phyloP scores from a whole-genome alignment of 2,888 invertebrate genomes.

The Aquatica leii region DNA sequence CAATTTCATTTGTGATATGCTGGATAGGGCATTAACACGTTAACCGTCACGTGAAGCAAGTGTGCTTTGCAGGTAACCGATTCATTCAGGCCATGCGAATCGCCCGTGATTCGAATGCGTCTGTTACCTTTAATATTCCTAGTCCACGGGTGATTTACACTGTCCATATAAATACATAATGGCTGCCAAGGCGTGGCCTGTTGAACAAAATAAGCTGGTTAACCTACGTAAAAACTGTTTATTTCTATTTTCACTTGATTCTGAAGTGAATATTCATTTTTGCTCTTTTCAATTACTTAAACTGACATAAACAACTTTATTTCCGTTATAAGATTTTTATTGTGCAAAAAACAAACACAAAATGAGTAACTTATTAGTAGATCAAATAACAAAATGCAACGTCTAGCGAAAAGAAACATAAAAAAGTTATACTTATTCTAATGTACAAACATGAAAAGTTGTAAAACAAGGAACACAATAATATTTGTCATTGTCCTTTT shows the following conservation, averaged over 20 bases:
- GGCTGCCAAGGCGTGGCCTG: background rate
- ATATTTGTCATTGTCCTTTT: too few relatives aligned
- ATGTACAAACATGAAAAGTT: background rate
- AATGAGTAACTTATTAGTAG: background rate
- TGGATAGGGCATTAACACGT: too few relatives aligned
- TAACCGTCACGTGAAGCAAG: slow-evolving; percentile 1
- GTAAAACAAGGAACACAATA: too few relatives aligned
- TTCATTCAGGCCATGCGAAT: background rate
- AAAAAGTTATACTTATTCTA: background rate
- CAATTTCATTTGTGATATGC: too few relatives aligned
- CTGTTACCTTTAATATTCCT: background rate
- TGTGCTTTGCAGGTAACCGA: background rate
- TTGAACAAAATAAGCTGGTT: too few relatives aligned
- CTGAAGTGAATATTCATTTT: background rate
- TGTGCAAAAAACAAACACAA: background rate
- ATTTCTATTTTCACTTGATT: background rate
- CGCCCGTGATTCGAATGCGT: background rate
- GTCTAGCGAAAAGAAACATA: background rate
- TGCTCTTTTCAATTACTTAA: background rate
- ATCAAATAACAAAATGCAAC: background rate
- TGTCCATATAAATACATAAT: background rate
- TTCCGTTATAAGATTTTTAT: background rate
- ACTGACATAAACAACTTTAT: too few relatives aligned
- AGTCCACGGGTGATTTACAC: background rate
- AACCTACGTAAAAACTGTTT: background rate